Evolutionary conservation across 1,140 invertebrate species (phyloP), one percentile per base, ranked within the genome.

Genomic region (Drosophila lini): DNA sequence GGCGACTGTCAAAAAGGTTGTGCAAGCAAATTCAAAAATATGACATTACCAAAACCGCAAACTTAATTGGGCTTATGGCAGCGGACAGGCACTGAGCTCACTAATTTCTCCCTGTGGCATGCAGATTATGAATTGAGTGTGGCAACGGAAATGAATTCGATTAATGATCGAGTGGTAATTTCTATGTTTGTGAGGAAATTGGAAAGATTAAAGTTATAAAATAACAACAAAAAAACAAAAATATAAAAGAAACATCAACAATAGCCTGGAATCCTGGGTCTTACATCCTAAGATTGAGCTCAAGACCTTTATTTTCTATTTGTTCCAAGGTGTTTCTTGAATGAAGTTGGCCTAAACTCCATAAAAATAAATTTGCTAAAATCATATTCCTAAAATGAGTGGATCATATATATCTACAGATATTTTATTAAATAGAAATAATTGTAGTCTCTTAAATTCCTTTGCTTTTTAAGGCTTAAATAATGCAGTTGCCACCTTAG

Each of bases 1-100:
- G 63, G 73, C 65, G 55, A 62, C 61, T 84, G 71, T 83, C 81
- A 80, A 47, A 70, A 71, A 44, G 67, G 61, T 47, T 73, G 64
- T 71, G 42, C 34, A 25, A 53, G 48, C 32, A 63, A 77, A 69
- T 79, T 41, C 48, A 59, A 73, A 59, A 68, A 57, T 64, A 70
- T 64, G 61, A 64, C 61, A 64, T 61, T 61, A 38, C 56, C 56
- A 41, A 62, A 64, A 64, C 61, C 61, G 59, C 61, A 64, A 64
- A 64, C 61, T 64, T 64, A 64, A 64, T 64, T 64, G 56, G 56
- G 61, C 61, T 64, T 64, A 64, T 64, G 28, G 31, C 38, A 61
- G n/a, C 38, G 57, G 25, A 31, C 28, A 16, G 61, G 34, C 61
- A 64, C 61, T 61, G 61, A 42, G 38, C 61, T 40, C 40, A 61